These are phyloP conservation scores for Phenganax stokvisi DNA, from an alignment of 92 coral and sea anemone genomes.

Conservation along the genomic window DNA sequence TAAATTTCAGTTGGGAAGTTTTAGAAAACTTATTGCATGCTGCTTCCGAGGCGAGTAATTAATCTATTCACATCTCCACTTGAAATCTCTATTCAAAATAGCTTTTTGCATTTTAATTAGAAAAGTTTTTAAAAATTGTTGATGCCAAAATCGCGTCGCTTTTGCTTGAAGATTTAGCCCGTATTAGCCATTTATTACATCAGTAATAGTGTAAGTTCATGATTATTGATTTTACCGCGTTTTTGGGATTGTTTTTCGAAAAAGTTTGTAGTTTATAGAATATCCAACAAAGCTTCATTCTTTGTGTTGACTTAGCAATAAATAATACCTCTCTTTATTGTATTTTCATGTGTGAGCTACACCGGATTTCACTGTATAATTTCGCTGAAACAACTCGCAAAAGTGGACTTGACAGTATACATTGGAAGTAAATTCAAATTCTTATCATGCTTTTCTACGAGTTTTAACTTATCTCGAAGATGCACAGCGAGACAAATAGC, in stretches of 20 bases:
- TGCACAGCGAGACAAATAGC: constrained; percentile 31
- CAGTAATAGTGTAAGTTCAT: background rate
- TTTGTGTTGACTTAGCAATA: constrained; percentile 17
- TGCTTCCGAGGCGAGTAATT: background rate
- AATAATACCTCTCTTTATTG: constrained; percentile 5
- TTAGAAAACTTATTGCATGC: constrained; percentile 19
- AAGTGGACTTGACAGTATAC: background rate
- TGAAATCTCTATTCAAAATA: constrained; percentile 37
- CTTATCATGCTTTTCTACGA: background rate
- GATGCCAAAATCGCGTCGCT: background rate
- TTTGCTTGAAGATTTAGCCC: background rate
- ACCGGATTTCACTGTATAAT: background rate
- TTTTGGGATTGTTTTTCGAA: background rate
- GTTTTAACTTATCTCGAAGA: background rate
- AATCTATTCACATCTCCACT: constrained; percentile 14
- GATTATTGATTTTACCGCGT: background rate
- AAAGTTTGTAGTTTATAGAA: background rate
- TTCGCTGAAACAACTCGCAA: constrained; percentile 2
- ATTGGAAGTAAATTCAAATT: background rate
- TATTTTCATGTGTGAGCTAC: constrained; percentile 21
- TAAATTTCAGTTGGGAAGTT: background rate
- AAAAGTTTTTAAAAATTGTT: constrained; percentile 39
- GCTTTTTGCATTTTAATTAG: constrained; percentile 41
- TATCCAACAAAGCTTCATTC: constrained; percentile 37
- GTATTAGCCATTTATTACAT: background rate